Conservation (phyloP, 2,113 vertebrate genomes). For the Paedocypris sp. region DNA sequence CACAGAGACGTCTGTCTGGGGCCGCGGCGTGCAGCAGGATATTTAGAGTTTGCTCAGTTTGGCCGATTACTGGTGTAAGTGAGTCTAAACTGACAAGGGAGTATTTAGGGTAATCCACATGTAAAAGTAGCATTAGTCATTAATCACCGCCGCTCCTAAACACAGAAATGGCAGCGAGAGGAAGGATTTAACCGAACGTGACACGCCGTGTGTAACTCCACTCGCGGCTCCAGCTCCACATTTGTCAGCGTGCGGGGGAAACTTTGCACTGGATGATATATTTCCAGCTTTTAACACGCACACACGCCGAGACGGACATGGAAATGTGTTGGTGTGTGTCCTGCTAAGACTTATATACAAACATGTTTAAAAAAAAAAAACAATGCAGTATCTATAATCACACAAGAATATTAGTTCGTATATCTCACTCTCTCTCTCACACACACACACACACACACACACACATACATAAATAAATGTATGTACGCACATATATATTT, state of each 20-base stretch:
- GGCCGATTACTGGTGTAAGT: neutral
- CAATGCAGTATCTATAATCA: no score
- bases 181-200: conserved; percentile 23
- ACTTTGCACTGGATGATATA: no score
- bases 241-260: neutral
- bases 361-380: no score
- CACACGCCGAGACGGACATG: no score
- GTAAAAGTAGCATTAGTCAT: conserved; percentile 34
- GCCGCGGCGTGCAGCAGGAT: conserved; percentile 32
- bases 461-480: no score
- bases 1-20: conserved; percentile 11
- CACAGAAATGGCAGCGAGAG: conserved; percentile 13
- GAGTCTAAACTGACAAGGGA: conserved; percentile 28
- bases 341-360: no score
- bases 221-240: neutral
- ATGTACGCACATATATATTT: no score
- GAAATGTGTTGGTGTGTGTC: no score
- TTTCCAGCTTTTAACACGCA: no score
- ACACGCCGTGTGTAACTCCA: neutral
- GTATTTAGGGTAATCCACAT: conserved; percentile 35
- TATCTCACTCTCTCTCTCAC: no score
- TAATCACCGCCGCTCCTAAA: conserved; percentile 27
- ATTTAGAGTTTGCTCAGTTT: conserved; percentile 37
- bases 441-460: no score
- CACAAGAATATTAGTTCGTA: no score